phyloP scores from a whole-genome alignment of 2,888 invertebrate species.

The Eupithecia insigniata region DNA sequence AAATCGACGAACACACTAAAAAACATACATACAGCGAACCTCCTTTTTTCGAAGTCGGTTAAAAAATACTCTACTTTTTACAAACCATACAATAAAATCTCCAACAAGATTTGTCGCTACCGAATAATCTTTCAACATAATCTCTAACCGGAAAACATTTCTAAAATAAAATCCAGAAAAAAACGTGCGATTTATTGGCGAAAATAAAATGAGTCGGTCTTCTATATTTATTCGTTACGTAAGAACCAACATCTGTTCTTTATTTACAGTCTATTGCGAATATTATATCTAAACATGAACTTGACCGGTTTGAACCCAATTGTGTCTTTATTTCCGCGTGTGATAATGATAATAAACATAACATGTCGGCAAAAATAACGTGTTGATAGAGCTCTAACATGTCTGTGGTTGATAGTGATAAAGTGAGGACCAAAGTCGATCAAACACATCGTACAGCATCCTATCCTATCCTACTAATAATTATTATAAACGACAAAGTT shows the following conservation, averaged over 20 bases:
- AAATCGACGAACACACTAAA: too few relatives aligned
- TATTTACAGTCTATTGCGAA: slow-evolving; percentile 10
- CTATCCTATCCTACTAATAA: too few relatives aligned
- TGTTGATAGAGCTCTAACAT: too few relatives aligned
- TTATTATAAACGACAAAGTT: too few relatives aligned
- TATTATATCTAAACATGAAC: slow-evolving; percentile 9
- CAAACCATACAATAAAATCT: neutral
- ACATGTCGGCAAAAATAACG: neutral
- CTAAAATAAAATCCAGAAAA: slow-evolving; percentile 19
- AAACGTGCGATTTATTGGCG: slow-evolving; percentile 20
- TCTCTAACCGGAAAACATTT: slow-evolving; percentile 23
- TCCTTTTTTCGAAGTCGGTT: too few relatives aligned
- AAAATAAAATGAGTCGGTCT: slow-evolving; percentile 17
- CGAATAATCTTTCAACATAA: slow-evolving; percentile 5
- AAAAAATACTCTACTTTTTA: neutral
- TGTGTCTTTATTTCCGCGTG: slow-evolving; percentile 4
- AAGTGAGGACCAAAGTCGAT: neutral
- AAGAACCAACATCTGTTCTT: slow-evolving; percentile 19
- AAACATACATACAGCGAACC: too few relatives aligned
- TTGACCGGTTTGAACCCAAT: slow-evolving; percentile 11
- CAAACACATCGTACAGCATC: neutral
- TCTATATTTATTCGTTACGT: slow-evolving; percentile 20
- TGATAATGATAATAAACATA: neutral
- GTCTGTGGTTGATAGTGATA: too few relatives aligned
- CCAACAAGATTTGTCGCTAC: neutral